These are phyloP conservation scores for Haemorhous mexicanus DNA, from an alignment of 2,113 vertebrate species.

Conservation along the genomic window DNA sequence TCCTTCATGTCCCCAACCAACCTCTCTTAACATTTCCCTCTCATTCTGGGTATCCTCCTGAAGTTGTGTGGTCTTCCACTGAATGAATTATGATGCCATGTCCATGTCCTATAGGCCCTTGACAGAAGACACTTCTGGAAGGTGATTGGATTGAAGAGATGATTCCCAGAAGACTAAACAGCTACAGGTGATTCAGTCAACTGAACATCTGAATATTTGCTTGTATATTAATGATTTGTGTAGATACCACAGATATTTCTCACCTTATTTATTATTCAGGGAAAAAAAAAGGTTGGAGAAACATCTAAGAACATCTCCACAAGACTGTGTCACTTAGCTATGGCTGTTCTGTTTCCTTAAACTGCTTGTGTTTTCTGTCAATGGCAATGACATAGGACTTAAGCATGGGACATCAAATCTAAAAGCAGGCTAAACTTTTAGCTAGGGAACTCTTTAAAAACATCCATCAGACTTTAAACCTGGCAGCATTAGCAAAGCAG, in stretches of 20 bases:
- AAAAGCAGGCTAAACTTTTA: not conserved
- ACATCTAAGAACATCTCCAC: not conserved
- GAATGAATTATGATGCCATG: not conserved
- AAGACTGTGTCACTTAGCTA: not conserved
- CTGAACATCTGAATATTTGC: not conserved
- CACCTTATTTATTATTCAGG: not conserved
- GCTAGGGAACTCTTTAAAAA: not conserved
- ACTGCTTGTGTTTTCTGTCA: not conserved
- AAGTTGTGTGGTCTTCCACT: not conserved
- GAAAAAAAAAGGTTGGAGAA: not conserved
- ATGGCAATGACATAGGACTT: not conserved
- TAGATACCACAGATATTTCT: not conserved
- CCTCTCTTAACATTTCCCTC: not conserved
- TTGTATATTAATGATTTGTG: not conserved
- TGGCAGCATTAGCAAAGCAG: not conserved
- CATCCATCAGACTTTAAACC: not conserved
- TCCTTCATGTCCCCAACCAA: not conserved
- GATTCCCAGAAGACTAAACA: not conserved
- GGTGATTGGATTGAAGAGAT: not conserved
- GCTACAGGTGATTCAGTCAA: not conserved
- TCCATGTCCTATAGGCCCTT: not conserved
- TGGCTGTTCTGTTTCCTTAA: not conserved
- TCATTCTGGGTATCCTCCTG: not conserved
- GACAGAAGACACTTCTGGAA: not conserved
- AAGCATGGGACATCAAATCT: not conserved